Base-by-base conservation (phyloP, 2,113 vertebrate genomes). In the Hystrix brachyura region DNA sequence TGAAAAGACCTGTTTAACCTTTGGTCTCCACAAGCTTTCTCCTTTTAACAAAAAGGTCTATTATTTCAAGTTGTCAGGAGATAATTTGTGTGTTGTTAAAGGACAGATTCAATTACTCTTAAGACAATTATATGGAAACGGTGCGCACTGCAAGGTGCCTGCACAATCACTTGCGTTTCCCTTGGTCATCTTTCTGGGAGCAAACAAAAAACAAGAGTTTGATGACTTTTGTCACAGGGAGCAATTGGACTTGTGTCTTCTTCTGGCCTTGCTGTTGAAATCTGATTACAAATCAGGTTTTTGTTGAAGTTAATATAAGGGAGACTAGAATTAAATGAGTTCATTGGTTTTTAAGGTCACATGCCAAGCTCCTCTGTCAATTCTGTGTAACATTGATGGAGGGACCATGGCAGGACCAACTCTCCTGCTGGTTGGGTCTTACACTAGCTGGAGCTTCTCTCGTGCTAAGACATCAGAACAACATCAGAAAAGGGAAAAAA, bases 1-100 rank as follows among this genome's bases (percentile, higher is more conserved):
- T 99, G 99, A 99, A 99, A 99, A 99, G 99, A 99, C 99, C 99
- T 98, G 99, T 99, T 99, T 99, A 99, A 99, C 99, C 99, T 99
- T 99, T 99, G 99, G 98, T 99, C 99, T 99, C 98, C 98, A 98
- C 97, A 98, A 97, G 98, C 98, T 98, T 98, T 99, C 98, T 98
- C 97, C 97, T 98, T 98, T 98, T 98, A 98, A 99, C 99, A 99
- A 99, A 99, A 98, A 98, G 98, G 97, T 97, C 98, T 98, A 99
- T 99, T 99, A 98, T 99, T 98, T 98, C 98, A 96, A 96, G 96
- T 99, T 99, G 99, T 99, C 98, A 98, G 98, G 96, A 97, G 98
- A 98, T 99, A 98, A 98, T 99, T 98, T 99, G 98, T 98, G 98
- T 97, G 98, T 98, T 99, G 98, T 99, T 98, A 98, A 98, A 98